These are phyloP conservation scores for Thumatha senex DNA, from an alignment of 2,888 invertebrate species.

Conservation along the genomic window DNA sequence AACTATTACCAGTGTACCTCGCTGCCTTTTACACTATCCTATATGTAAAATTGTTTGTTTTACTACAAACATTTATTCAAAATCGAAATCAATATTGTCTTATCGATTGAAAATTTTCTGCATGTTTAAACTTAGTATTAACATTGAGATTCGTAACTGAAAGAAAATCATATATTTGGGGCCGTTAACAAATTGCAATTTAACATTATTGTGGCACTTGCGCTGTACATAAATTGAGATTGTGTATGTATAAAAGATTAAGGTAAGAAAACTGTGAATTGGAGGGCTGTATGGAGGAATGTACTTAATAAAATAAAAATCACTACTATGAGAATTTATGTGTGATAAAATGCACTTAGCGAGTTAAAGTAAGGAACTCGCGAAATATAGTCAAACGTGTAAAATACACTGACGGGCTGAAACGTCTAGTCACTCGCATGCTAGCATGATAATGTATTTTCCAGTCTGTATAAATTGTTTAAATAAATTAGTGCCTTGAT, in stretches of 20 bases:
- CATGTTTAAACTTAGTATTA: slow-evolving; percentile 17
- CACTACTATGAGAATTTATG: slow-evolving; percentile 52
- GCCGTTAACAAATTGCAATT: slow-evolving; percentile 33
- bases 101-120: neutral
- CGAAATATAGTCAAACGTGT: slow-evolving; percentile 32
- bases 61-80: neutral
- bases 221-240: slow-evolving; percentile 53
- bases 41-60: neutral
- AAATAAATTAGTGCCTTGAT: slow-evolving; percentile 28
- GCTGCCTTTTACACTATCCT: slow-evolving; percentile 6
- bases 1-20: slow-evolving; percentile 25
- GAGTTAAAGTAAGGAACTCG: slow-evolving; percentile 12
- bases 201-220: slow-evolving; percentile 34
- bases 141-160: slow-evolving; percentile 23
- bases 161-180: slow-evolving; percentile 33
- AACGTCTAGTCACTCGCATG: slow-evolving; percentile 33
- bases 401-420: slow-evolving; percentile 36
- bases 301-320: slow-evolving; percentile 63
- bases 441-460: slow-evolving; percentile 26
- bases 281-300: slow-evolving; percentile 62
- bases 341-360: slow-evolving; percentile 60
- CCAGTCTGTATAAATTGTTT: slow-evolving; percentile 36
- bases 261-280: slow-evolving; percentile 40
- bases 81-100: too few species aligned
- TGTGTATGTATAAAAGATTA: slow-evolving; percentile 47